A percentile compares a stretch with the other conserved stretches of the same genome.
Evolutionary conservation across 2,113 vertebrate species (phyloP).

Genomic region (Dolichallabes microphthalmus): DNA sequence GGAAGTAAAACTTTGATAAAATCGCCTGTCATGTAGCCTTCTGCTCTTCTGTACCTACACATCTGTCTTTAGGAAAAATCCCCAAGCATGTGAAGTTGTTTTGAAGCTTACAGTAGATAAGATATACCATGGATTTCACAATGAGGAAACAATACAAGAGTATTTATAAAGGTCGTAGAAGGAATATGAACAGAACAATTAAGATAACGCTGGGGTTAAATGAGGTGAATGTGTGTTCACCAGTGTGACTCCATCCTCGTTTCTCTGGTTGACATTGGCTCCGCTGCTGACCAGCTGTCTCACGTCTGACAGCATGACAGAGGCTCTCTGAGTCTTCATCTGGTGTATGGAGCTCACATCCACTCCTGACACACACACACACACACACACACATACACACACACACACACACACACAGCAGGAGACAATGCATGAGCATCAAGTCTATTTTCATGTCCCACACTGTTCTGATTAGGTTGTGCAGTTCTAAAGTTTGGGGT

Average conservation of each 20-base stretch:
- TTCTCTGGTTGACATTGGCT: conserved; percentile 79
- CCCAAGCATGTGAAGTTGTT: background rate
- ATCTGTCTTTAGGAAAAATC: background rate
- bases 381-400: conserved; percentile 23
- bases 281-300: conserved; percentile 77
- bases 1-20: background rate
- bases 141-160: background rate
- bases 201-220: background rate
- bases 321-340: conserved; percentile 81
- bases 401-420: conserved; percentile 32
- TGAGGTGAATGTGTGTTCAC: conserved; percentile 62
- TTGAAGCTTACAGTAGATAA: background rate
- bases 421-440: background rate
- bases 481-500: background rate
- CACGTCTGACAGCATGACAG: conserved; percentile 85
- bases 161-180: background rate
- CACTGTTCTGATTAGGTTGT: background rate
- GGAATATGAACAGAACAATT: background rate
- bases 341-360: conserved; percentile 78
- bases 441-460: conserved; percentile 19
- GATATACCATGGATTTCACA: background rate
- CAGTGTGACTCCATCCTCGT: conserved; percentile 87
- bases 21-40: background rate
- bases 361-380: conserved; percentile 73
- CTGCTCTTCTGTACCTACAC: background rate